A percentile compares a stretch with the other conserved stretches of the same genome.
phyloP scores from a whole-genome alignment of 2,797 vertebrate species.

The Tragelaphus eurycerus region DNA sequence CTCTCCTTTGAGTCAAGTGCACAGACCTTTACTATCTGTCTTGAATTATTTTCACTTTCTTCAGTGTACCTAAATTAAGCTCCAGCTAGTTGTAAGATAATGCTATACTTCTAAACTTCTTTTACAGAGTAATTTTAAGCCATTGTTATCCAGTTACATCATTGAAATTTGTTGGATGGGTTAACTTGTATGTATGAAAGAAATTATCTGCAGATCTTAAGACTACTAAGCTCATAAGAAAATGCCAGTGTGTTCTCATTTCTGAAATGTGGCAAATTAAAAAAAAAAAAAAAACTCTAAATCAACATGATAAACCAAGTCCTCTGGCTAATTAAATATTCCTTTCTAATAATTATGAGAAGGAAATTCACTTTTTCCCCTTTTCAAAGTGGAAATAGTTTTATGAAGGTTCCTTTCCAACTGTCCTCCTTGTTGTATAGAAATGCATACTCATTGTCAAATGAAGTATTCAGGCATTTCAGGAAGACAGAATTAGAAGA shows the following conservation, averaged over 20 bases:
- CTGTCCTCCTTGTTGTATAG: neutral
- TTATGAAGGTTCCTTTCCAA: neutral
- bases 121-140: neutral
- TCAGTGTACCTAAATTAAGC: neutral
- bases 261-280: neutral
- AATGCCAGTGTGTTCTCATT: neutral
- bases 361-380: neutral
- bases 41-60: conserved; percentile 29
- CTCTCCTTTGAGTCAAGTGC: neutral
- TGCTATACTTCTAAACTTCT: neutral
- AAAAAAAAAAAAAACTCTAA: neutral
- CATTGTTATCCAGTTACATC: neutral
- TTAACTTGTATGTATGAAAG: neutral
- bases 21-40: neutral
- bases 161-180: neutral
- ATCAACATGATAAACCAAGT: neutral
- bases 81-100: neutral
- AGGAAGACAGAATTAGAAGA: neutral
- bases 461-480: neutral
- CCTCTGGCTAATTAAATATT: neutral
- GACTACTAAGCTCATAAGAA: neutral
- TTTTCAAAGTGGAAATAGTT: neutral
- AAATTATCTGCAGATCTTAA: neutral
- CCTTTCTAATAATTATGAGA: neutral
- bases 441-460: neutral